phyloP scores from a whole-genome alignment of 2,113 vertebrate species.

The Nannospalax galili region DNA sequence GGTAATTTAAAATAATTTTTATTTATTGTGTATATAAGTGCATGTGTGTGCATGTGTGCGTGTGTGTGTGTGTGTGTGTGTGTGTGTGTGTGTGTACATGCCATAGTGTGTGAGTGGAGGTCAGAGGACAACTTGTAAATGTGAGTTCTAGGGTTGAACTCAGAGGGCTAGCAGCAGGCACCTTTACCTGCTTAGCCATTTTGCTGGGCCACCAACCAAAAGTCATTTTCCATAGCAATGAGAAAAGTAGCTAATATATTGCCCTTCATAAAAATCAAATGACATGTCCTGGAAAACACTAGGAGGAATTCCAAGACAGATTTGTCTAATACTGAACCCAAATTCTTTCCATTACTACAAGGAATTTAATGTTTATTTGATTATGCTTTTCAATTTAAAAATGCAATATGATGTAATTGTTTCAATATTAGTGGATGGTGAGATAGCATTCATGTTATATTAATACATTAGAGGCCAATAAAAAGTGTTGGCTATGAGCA shows the following conservation, averaged over 20 bases:
- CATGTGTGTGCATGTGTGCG: neutral
- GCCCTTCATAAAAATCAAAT: neutral
- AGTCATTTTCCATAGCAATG: neutral
- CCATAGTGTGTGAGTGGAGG: neutral
- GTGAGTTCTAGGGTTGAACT: neutral
- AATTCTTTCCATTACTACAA: neutral
- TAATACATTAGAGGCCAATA: slow-evolving; percentile 1
- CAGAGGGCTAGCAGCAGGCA: too few species aligned
- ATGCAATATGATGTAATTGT: neutral
- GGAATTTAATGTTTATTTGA: slow-evolving; percentile 35
- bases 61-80: neutral
- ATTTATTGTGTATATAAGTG: neutral
- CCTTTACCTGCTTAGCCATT: neutral
- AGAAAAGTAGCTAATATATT: neutral
- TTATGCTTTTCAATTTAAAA: slow-evolving; percentile 54
- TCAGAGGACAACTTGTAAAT: neutral
- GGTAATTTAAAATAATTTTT: too few species aligned
- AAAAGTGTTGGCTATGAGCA: neutral
- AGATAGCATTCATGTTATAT: neutral
- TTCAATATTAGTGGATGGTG: neutral
- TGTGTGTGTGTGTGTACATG: neutral
- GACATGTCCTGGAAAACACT: neutral
- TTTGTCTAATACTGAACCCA: neutral
- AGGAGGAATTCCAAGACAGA: neutral
- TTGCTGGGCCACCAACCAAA: neutral